These are phyloP conservation scores for Drosophila paranaensis DNA, from an alignment of 2,888 invertebrate species.

Conservation along the genomic window DNA sequence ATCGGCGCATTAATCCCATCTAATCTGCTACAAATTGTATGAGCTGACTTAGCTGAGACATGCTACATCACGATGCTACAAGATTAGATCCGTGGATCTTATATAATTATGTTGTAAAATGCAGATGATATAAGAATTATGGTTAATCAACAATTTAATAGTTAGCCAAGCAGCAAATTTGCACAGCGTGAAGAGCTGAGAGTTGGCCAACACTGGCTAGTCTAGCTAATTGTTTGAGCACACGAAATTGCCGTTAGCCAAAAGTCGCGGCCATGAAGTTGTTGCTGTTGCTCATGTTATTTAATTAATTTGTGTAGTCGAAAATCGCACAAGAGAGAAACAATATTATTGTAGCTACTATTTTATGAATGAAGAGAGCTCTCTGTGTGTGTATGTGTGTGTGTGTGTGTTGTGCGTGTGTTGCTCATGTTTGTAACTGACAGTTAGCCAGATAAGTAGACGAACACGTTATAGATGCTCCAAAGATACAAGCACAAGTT, in stretches of 20 bases:
- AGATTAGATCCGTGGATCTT: constrained; percentile 14
- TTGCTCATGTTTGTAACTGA: constrained; percentile 48
- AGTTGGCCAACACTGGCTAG: constrained; percentile 23
- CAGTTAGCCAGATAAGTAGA: constrained; percentile 62
- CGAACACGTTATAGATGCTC: constrained; percentile 66
- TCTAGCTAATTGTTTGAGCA: constrained; percentile 51
- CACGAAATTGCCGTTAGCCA: constrained; percentile 63
- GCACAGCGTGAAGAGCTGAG: constrained; percentile 38
- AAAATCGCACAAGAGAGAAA: constrained; percentile 50
- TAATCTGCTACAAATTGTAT: constrained; percentile 1
- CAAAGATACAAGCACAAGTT: constrained; percentile 57
- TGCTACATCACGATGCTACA: constrained; percentile 7
- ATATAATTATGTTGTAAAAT: constrained; percentile 27
- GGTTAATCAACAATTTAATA: constrained; percentile 46
- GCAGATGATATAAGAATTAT: constrained; percentile 55
- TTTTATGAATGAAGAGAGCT: constrained; percentile 63
- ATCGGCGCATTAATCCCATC: not conserved
- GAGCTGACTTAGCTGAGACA: not conserved
- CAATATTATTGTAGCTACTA: constrained; percentile 23
- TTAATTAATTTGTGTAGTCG: constrained; percentile 60
- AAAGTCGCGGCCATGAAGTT: constrained; percentile 49
- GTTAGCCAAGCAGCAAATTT: constrained; percentile 55
- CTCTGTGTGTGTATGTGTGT: constrained; percentile 27
- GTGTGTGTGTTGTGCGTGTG: constrained; percentile 24
- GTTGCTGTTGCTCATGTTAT: constrained; percentile 36